These are phyloP conservation scores for Tachypleus tridentatus DNA, from an alignment of 1,140 invertebrate genomes.

Conservation along the genomic window DNA sequence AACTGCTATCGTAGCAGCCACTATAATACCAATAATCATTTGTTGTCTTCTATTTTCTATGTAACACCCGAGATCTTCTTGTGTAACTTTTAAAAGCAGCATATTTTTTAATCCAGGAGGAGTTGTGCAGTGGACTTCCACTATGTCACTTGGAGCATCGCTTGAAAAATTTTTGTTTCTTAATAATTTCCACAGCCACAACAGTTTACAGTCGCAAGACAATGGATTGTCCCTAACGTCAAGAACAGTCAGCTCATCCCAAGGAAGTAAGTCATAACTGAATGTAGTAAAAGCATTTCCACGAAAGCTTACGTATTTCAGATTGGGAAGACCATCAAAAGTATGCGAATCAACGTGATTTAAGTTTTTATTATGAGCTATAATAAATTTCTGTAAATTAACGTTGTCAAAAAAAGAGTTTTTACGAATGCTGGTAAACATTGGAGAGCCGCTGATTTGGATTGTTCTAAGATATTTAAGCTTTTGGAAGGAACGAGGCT, in stretches of 20 bases:
- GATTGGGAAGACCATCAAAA: slow-evolving; percentile 58
- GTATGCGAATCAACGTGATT: slow-evolving; percentile 55
- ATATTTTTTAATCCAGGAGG: slow-evolving; percentile 9
- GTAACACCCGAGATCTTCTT: slow-evolving; percentile 16
- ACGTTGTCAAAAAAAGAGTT: slow-evolving; percentile 63
- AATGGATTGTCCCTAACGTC: slow-evolving; percentile 72
- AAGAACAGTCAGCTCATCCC: slow-evolving; percentile 57
- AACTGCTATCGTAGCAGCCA: slow-evolving; percentile 6
- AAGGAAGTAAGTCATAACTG: slow-evolving; percentile 56
- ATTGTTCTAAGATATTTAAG: slow-evolving; percentile 58
- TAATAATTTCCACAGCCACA: slow-evolving; percentile 59
- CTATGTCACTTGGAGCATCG: slow-evolving; percentile 28
- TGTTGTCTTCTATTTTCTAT: slow-evolving; percentile 9
- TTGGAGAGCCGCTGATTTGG: slow-evolving; percentile 58
- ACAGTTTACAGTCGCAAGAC: slow-evolving; percentile 60
- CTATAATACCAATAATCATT: slow-evolving; percentile 34
- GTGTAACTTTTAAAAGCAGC: slow-evolving; percentile 9
- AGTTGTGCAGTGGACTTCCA: slow-evolving; percentile 6
- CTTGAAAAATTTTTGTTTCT: slow-evolving; percentile 21
- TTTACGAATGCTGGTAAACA: slow-evolving; percentile 53
- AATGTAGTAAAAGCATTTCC: slow-evolving; percentile 63
- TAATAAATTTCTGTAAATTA: slow-evolving; percentile 59
- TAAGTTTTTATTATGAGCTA: slow-evolving; percentile 62
- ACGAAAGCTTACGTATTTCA: slow-evolving; percentile 58
- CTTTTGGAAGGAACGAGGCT: slow-evolving; percentile 57